Evolutionary conservation across 2,888 invertebrate species (phyloP).

Genomic region (Phyllotreta striolata): DNA sequence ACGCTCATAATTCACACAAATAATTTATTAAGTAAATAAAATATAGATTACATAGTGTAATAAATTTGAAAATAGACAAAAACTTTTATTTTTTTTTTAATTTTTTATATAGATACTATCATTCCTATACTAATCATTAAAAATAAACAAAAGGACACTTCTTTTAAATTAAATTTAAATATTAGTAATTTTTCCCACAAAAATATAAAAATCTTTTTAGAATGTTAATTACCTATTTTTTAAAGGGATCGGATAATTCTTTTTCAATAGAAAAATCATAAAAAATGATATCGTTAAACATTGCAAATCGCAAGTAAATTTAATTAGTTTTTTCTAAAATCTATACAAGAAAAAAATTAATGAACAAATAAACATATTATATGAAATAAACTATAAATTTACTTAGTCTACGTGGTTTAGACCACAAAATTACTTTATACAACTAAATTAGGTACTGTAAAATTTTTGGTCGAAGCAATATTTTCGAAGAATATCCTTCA

Average conservation of each 20-base stretch:
- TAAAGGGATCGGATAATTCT: constrained; percentile 31
- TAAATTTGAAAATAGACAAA: constrained; percentile 54
- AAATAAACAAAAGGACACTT: constrained; percentile 53
- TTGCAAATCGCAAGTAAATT: too few species aligned
- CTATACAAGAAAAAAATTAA: constrained; percentile 33
- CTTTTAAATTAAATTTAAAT: constrained; percentile 42
- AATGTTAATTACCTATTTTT: constrained; percentile 27
- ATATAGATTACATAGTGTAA: constrained; percentile 55
- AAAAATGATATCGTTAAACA: too few species aligned
- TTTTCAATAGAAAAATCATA: constrained; percentile 23
- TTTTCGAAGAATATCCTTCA: constrained; percentile 29
- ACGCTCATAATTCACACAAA: constrained; percentile 49
- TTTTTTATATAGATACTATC: constrained; percentile 50
- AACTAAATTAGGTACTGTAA: constrained; percentile 48
- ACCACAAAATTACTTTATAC: constrained; percentile 42
- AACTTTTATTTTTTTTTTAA: constrained; percentile 48
- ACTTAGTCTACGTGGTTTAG: constrained; percentile 37
- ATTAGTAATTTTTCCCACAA: constrained; percentile 37
- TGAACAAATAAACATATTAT: constrained; percentile 28
- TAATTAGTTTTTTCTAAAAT: constrained; percentile 28
- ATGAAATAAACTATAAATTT: constrained; percentile 40
- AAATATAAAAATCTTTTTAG: constrained; percentile 34
- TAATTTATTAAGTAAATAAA: constrained; percentile 57
- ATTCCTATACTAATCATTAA: constrained; percentile 48
- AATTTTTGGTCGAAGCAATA: constrained; percentile 31